These are phyloP conservation scores for Acrobasis suavella DNA, from an alignment of 2,888 invertebrate genomes.

Conservation along the genomic window DNA sequence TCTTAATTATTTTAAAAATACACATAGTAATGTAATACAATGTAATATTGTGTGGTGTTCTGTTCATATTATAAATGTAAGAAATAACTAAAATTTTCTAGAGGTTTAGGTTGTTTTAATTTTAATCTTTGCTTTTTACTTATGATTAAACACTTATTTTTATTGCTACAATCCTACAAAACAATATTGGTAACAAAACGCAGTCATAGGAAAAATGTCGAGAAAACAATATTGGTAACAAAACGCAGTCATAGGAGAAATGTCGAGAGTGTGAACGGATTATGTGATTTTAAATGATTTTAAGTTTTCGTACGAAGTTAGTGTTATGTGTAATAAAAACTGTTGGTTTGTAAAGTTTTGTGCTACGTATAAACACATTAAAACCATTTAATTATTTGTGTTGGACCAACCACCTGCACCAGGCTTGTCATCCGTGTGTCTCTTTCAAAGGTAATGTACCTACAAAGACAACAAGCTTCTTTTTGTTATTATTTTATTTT, in stretches of 20 bases:
- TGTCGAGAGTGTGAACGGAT: slow-evolving; percentile 25
- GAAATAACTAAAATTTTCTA: no score
- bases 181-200: slow-evolving; percentile 23
- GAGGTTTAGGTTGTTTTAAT: no score
- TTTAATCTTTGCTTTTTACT: no score
- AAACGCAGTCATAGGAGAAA: slow-evolving; percentile 27
- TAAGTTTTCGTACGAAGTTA: slow-evolving; percentile 9
- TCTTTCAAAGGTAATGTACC: background rate
- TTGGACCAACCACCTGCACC: background rate
- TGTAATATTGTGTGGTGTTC: no score
- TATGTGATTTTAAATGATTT: slow-evolving; percentile 19
- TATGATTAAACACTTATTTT: no score
- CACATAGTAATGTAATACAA: no score
- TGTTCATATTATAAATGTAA: no score
- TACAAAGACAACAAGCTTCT: slow-evolving; percentile 1
- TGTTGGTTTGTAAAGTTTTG: background rate
- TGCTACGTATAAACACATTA: background rate
- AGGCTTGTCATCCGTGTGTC: background rate
- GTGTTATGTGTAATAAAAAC: background rate
- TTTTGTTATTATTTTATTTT: background rate
- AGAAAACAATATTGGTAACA: slow-evolving; percentile 13
- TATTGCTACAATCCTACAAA: no score
- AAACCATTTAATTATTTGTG: background rate
- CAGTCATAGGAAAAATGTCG: slow-evolving; percentile 28
- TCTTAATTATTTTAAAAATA: no score